Evolutionary conservation across 2,888 invertebrate species (phyloP), one percentile per base, ranked within the genome.

Genomic region (Synanthedon myopaeformis): DNA sequence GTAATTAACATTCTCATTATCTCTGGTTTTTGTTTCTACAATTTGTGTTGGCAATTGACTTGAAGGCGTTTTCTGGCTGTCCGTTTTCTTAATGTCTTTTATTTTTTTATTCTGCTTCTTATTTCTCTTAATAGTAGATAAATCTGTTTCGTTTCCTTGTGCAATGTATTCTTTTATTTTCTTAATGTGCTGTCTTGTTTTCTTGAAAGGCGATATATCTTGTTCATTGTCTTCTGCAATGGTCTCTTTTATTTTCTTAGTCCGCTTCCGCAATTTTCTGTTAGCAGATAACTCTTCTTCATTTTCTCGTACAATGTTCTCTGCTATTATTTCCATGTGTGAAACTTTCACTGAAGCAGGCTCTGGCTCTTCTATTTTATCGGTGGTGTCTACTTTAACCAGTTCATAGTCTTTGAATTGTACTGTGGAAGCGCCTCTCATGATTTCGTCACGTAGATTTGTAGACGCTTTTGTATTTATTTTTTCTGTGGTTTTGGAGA

Each of bases 381-480:
- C n/a, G n/a, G 45, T n/a, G 10, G 10, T 35, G 35, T 35, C 10
- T 35, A 35, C 35, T 35, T 35, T 35, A 10, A 35, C 35, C 35
- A 35, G 35, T 35, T 35, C 35, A 4, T 82, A 82, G 0, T 70
- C 71, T 54, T 84, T 70, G 8, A 82, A 61, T 3, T 58, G 56
- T 56, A 78, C 75, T 49, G 58, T 56, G 0, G 56, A 54, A 0
- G 59, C 59, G 2, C 71, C 61, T 57, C 83, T 74, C 74, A 83
- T 79, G 57, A 58, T 72, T 69, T 85, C 79, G 59, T 83, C 81
- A 3, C 70, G 54, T 52, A 82, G 63, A 41, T 69, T 57, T 4
- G 56, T 42, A 49, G 54, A 62, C 11, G 11, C 42, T 53, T 58
- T 57, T 52, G 54, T 55, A 51, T 55, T 60, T 17, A 49, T 41